Base-by-base conservation (phyloP, 2,113 vertebrate species). In the Planiliza haematocheilus region DNA sequence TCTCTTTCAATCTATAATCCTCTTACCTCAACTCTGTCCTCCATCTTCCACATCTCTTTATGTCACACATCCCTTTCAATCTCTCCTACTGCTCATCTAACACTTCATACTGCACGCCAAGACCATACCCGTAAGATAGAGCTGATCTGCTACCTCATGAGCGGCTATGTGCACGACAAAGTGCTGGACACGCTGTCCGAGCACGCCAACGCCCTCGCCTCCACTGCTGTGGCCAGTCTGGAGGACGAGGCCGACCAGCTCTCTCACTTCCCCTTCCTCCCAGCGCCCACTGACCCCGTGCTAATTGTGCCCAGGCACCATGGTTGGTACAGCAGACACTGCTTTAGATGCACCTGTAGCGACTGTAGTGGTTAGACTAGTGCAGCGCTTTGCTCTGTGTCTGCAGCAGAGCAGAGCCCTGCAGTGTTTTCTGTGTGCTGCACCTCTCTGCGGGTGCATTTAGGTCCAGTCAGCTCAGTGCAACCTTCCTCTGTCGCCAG, bases 121-220 rank as follows among this genome's bases (percentile, higher is more conserved):
- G 96, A 97, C 93, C 92, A 96, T 82, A 94, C 96, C 59, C 95
- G 95, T 94, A 98, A 97, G 91, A 97, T 97, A 83, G 95, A 95
- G 82, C 88, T 97, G 91, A 86, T 97, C 88, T 94, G 93, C 79
- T 97, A 96, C 94, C 95, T 98, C 24, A 91, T 97, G 95, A 97
- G 95, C 77, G 95, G 93, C 84, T 98, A 95, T 90, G 91, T 99
- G 87, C 95, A 95, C 63, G 93, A 90, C 84, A 95, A 93, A 72
- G 94, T 97, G 89, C 89, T 97, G 94, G 94, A 98, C 90, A 81
- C 92, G 0, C 74, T 98, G 43, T 98, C 98, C 0, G 95, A 97
- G 93, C 97, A 97, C 0, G 96, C 96, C 91, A 95, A 88, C 37
- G 91, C 95, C 70, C 91, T 99, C 9, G 96, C 96, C 0, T 95